phyloP scores from a whole-genome alignment of 1,140 invertebrate genomes.

The Drosophila melanica region DNA sequence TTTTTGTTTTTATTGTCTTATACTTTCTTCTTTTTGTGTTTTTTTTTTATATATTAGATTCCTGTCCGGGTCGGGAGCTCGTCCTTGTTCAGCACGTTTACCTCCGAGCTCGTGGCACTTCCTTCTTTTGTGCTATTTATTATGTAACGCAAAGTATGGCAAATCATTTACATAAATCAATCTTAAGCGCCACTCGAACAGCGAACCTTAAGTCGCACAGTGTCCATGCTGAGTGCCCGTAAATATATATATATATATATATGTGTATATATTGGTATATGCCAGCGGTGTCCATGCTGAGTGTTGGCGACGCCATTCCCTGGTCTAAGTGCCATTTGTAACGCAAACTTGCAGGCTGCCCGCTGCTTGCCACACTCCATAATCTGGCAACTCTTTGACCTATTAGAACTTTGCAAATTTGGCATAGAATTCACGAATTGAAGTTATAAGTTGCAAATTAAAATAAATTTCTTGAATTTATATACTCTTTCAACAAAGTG shows the following conservation, averaged over 20 bases:
- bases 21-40: conserved; percentile 17
- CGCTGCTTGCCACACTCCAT: conserved; percentile 12
- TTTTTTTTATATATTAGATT: conserved; percentile 70
- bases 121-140: conserved; percentile 59
- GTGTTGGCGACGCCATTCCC: conserved; percentile 33
- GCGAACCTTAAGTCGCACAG: conserved; percentile 19
- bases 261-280: too few species aligned
- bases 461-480: too few species aligned
- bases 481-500: too few species aligned
- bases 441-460: not conserved
- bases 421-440: not conserved
- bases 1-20: not conserved
- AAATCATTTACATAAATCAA: conserved; percentile 80
- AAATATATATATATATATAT: too few species aligned
- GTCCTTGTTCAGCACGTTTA: conserved; percentile 14
- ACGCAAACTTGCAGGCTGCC: conserved; percentile 30
- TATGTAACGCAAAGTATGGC: conserved; percentile 78
- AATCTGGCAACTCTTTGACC: conserved; percentile 22
- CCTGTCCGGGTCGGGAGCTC: conserved; percentile 3
- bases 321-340: conserved; percentile 49
- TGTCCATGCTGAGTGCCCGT: conserved; percentile 31
- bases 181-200: conserved; percentile 54
- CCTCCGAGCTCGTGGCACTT: conserved; percentile 16
- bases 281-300: conserved; percentile 31
- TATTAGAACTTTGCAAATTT: conserved; percentile 26